These are phyloP conservation scores for Gallinago jamesoni DNA, from an alignment of 2,113 vertebrate species.

Conservation along the genomic window DNA sequence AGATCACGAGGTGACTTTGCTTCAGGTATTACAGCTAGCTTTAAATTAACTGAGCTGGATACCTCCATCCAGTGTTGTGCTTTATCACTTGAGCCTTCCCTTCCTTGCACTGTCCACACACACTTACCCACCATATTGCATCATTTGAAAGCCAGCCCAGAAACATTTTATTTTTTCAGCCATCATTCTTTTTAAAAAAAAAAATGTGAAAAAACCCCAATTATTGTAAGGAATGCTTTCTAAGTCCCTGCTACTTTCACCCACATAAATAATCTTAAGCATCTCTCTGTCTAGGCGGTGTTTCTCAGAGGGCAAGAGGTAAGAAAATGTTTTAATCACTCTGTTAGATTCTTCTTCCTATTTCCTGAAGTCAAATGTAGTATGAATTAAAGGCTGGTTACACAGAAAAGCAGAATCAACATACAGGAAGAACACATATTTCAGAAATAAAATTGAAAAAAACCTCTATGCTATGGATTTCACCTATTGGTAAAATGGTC, in stretches of 20 bases:
- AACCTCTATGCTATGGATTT: neutral
- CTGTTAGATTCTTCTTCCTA: neutral
- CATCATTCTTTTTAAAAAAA: neutral
- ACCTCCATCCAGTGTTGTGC: neutral
- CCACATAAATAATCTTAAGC: neutral
- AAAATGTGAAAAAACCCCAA: no score
- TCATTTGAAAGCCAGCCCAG: neutral
- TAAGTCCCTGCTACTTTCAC: neutral
- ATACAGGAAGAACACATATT: neutral
- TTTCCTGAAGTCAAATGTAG: neutral
- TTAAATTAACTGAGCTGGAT: neutral
- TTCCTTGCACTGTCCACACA: neutral
- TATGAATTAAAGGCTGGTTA: neutral
- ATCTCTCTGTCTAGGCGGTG: neutral
- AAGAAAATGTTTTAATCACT: neutral
- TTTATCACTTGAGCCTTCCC: neutral
- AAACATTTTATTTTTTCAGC: neutral
- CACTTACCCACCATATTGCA: fast-evolving
- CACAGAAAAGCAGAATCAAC: neutral
- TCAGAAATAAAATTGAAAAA: neutral
- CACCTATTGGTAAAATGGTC: neutral
- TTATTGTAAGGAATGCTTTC: neutral
- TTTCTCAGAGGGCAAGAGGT: neutral
- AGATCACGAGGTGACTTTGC: neutral
- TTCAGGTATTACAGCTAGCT: neutral